phyloP scores from a whole-genome alignment of 2,888 invertebrate species.

The Drosophila formosana region DNA sequence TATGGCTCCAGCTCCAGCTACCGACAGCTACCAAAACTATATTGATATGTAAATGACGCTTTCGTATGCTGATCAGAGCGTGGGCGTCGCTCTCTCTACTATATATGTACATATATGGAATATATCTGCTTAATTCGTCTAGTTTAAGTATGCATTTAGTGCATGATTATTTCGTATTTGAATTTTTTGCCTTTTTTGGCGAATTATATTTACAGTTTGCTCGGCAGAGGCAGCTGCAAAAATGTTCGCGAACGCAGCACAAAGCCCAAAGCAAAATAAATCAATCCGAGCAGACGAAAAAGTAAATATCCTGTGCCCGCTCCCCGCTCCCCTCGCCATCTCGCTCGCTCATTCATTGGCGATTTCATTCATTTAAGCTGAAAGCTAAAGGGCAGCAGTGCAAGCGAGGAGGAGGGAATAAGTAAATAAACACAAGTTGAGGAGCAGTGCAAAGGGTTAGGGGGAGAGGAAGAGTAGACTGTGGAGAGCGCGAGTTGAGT shows the following conservation, averaged over 20 bases:
- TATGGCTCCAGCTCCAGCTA: conserved; percentile 6
- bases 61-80: conserved; percentile 36
- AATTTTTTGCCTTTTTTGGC: neutral
- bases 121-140: neutral
- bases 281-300: conserved; percentile 60
- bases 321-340: neutral
- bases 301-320: conserved; percentile 73
- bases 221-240: conserved; percentile 43
- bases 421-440: conserved; percentile 71
- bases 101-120: neutral
- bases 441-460: neutral
- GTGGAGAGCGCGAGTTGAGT: too few species aligned
- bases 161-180: conserved; percentile 22
- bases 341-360: conserved; percentile 12
- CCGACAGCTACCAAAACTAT: neutral
- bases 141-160: conserved; percentile 60
- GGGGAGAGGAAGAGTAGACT: neutral
- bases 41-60: conserved; percentile 59
- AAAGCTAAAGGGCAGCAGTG: conserved; percentile 27
- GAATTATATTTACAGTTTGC: conserved; percentile 6
- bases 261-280: conserved; percentile 68
- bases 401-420: conserved; percentile 30
- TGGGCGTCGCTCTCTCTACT: conserved; percentile 19
- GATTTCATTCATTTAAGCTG: conserved; percentile 43
- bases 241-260: conserved; percentile 42